These are phyloP conservation scores for Mastacembelus armatus DNA, from an alignment of 2,797 vertebrate genomes.

Conservation along the genomic window DNA sequence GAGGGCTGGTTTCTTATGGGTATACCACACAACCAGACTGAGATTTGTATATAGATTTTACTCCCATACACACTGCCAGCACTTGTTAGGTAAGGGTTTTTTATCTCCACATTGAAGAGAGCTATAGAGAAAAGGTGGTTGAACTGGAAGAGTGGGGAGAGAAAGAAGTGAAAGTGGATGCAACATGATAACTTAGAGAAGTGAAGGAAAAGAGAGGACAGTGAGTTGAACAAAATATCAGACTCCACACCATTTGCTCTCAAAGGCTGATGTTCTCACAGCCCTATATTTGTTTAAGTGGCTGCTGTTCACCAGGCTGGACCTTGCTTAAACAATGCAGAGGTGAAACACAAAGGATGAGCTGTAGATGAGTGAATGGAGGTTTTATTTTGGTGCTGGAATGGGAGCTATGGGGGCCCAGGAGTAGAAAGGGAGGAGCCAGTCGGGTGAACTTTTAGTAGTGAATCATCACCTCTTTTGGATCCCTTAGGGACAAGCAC, in stretches of 20 bases:
- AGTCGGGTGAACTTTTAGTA: conserved; percentile 29
- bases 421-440: conserved; percentile 4
- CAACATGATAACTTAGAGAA: conserved; percentile 45
- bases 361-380: neutral
- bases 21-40: conserved; percentile 24
- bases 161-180: conserved; percentile 30
- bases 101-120: conserved; percentile 49
- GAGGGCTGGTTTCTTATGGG: conserved; percentile 49
- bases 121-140: conserved; percentile 11
- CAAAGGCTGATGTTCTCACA: conserved; percentile 1
- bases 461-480: conserved; percentile 44
- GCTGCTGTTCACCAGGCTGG: neutral
- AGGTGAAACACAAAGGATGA: neutral
- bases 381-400: conserved; percentile 6
- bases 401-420: neutral
- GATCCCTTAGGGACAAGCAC: conserved; percentile 27
- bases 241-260: conserved; percentile 11
- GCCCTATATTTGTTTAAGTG: neutral
- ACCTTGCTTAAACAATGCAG: neutral
- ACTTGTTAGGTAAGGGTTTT: too few relatives aligned
- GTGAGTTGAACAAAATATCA: conserved; percentile 13
- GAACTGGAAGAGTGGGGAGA: conserved; percentile 27
- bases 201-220: conserved; percentile 14
- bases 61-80: conserved; percentile 32
- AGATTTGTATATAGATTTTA: conserved; percentile 65